Evolutionary conservation across 2,113 vertebrate species (phyloP), one percentile per base, ranked within the genome.

Genomic region (Ranitomeya variabilis): DNA sequence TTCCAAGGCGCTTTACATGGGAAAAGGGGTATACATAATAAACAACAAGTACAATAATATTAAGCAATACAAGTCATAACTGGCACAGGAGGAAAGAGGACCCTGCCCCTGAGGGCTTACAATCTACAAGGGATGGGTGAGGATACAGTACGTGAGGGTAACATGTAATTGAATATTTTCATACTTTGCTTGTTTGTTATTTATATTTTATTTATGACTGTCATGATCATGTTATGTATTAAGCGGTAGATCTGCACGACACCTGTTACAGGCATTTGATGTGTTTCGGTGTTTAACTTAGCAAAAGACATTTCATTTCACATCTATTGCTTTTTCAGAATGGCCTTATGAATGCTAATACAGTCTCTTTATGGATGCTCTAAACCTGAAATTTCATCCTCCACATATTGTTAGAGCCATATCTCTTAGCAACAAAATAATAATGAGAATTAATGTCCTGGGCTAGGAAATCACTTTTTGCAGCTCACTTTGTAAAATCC

Each of bases 391-490:
- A 85, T 85, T 85, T 85, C 23, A 74, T 55, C 26, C 69, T 60
- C 54, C 11, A 31, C 64, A 81, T 45, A n/a, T 2, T 0, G 60
- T 1, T 37, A 90, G 90, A 69, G 66, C 85, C 86, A 14, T 6
- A 77, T 0, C 57, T 45, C 91, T 85, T 80, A 91, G 83, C 82
- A 90, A 91, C 69, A 82, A 89, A 91, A 89, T 90, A 80, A 89
- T 87, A 18, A 79, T 0, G 14, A 45, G 77, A 26, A 92, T 26
- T 89, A 91, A 89, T 85, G 67, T n/a, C 31, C 14, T 57, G 52
- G 52, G 85, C 91, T 92, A 91, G 89, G 78, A 92, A 93, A 92
- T 89, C 87, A 69, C 89, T 93, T 90, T 62, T 82, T 77, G 83
- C 90, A 89, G 71, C 88, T 91, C 87, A 90, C 79, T 67, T 12